Base-by-base conservation (phyloP, 2,888 invertebrate genomes). In the Lithophane socia region DNA sequence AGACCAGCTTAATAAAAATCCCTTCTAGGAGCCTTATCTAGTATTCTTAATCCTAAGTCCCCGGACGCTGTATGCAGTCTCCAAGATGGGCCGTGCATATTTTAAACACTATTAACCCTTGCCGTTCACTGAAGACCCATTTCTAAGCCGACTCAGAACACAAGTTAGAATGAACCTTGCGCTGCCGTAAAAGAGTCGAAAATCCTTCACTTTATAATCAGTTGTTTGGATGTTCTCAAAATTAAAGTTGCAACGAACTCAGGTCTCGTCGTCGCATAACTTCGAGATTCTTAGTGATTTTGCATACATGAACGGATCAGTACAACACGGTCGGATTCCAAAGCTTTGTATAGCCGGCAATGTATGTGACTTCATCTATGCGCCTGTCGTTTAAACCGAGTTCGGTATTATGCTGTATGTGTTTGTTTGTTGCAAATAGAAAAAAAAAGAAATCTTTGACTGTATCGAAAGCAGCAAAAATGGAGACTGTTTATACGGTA, bases 21-120 rank as follows among this genome's bases (percentile, higher is more conserved):
- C 3, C 0, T n/a, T 52, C 16, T 47, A 44, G 0, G 18, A n/a
- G 64, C 5, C 83, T 16, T 72, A 73, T 85, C 87, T 75, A 82
- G 44, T 52, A 49, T 60, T 71, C n/a, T 61, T 1, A 24, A 73
- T 58, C 82, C 85, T 49, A 58, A 49, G 75, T n/a, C 7, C 24
- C 66, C 70, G 58, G 74, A 47, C 68, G 60, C 72, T 75, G 79
- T 60, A 64, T 79, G 81, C 83, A 81, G 80, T 76, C 84, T 54
- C 73, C 77, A 73, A 86, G 86, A 85, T 82, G 82, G 76, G 79
- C 63, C 68, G 74, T 88, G 83, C 84, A 88, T 88, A 88, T 88
- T 88, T 88, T 82, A 88, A 82, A 88, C 81, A 73, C 82, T 83
- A 88, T 87, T 85, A 86, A 87, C 86, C 79, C 83, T 81, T 76